These are phyloP conservation scores for Plusia festucae DNA, from an alignment of 2,888 invertebrate species.

Conservation along the genomic window DNA sequence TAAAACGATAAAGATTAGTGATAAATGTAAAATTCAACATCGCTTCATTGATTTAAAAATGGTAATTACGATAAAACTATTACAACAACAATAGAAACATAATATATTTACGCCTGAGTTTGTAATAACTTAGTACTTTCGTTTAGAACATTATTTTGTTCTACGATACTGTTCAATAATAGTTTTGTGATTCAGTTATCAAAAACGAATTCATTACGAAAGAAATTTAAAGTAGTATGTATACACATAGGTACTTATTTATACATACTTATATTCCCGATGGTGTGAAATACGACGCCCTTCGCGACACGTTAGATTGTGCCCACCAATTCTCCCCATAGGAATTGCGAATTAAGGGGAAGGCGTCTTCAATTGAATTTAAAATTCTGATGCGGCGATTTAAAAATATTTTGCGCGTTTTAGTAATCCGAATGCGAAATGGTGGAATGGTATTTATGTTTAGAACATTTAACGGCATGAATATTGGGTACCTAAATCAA, in stretches of 20 bases:
- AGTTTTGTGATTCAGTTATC: background rate
- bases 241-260: too few relatives aligned
- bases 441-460: background rate
- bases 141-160: too few relatives aligned
- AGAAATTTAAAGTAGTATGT: constrained; percentile 16
- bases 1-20: too few relatives aligned
- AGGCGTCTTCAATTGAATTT: constrained; percentile 35
- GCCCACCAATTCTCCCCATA: constrained; percentile 52
- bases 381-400: constrained; percentile 41
- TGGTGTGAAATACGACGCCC: constrained; percentile 33
- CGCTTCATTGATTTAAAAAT: too few relatives aligned
- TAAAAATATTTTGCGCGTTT: constrained; percentile 27
- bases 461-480: background rate
- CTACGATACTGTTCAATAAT: too few relatives aligned
- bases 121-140: too few relatives aligned
- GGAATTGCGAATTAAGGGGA: constrained; percentile 52
- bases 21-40: too few relatives aligned
- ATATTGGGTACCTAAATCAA: background rate
- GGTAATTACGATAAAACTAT: too few relatives aligned
- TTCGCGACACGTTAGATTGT: constrained; percentile 53
- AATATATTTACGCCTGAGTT: too few relatives aligned
- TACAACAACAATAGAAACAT: too few relatives aligned
- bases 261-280: constrained; percentile 13
- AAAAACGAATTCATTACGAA: background rate
- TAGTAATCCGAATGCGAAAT: background rate